phyloP scores from a whole-genome alignment of 2,797 vertebrate genomes.

The Eulemur mongoz region DNA sequence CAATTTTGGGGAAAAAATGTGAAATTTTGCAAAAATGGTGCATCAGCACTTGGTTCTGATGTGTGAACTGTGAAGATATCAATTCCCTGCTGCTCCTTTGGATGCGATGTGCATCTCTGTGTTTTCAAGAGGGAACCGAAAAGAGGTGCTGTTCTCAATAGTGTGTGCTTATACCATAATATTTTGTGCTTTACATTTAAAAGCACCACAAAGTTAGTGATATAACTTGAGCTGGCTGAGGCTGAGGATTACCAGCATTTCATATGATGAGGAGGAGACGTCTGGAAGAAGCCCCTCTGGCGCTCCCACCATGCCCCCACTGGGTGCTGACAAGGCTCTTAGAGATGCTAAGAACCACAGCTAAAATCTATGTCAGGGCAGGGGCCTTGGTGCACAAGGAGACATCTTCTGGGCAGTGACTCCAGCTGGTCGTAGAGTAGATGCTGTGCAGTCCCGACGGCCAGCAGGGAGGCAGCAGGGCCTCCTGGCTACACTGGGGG shows the following conservation, averaged over 20 bases:
- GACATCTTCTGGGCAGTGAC: fast-evolving
- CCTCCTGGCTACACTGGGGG: background rate
- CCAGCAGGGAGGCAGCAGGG: background rate
- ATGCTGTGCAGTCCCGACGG: fast-evolving
- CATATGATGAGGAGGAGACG: background rate
- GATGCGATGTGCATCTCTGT: fast-evolving
- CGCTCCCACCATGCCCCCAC: background rate
- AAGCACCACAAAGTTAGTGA: background rate
- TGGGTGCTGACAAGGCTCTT: background rate
- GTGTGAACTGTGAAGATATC: background rate
- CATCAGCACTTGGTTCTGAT: background rate
- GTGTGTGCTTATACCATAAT: no score
- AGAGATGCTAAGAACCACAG: background rate
- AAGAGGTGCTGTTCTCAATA: background rate
- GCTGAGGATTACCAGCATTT: background rate
- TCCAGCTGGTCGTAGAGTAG: background rate
- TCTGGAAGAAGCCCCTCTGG: background rate
- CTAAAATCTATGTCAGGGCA: background rate
- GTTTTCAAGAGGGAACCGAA: background rate
- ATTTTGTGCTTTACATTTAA: background rate
- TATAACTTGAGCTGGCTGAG: background rate
- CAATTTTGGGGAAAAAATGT: background rate
- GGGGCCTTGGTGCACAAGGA: fast-evolving
- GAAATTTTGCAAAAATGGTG: background rate
- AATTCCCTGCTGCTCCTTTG: background rate